Conservation (phyloP, 2,113 vertebrate species). For the Nyctibius bracteatus region DNA sequence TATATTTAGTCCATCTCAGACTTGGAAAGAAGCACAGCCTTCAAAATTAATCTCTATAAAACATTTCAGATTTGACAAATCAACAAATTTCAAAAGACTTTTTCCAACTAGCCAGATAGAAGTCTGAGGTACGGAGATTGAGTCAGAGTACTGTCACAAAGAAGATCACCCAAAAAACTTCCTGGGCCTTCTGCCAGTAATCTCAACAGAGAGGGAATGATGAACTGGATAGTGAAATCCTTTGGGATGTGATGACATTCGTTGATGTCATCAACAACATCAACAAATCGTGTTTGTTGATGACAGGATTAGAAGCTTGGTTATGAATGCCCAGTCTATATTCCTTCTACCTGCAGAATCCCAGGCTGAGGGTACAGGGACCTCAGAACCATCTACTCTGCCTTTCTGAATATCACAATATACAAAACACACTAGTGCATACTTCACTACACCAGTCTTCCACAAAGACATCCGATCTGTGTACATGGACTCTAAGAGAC, state of each 20-base stretch:
- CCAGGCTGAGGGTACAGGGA: not conserved
- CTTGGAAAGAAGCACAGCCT: not conserved
- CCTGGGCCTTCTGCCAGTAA: not conserved
- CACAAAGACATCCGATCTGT: not conserved
- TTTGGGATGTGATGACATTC: too few species aligned
- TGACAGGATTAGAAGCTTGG: not conserved
- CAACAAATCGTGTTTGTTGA: not conserved
- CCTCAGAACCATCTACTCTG: not conserved
- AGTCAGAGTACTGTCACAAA: not conserved
- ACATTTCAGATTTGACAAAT: not conserved
- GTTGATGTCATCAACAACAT: too few species aligned
- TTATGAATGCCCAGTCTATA: not conserved
- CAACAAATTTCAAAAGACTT: not conserved
- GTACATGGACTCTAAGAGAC: fast-evolving
- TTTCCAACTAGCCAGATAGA: not conserved
- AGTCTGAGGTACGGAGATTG: not conserved
- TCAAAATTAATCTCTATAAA: not conserved
- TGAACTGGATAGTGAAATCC: not conserved
- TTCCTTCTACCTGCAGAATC: not conserved
- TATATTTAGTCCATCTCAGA: not conserved
- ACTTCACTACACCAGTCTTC: not conserved
- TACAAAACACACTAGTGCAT: not conserved
- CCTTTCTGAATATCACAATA: not conserved
- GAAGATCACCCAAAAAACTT: not conserved
- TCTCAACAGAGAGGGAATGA: not conserved